Percentiles rank a stretch among this genome's conserved stretches.
Evolutionary conservation across 2,888 invertebrate genomes (phyloP).

Genomic region (Lepas anatifera): DNA sequence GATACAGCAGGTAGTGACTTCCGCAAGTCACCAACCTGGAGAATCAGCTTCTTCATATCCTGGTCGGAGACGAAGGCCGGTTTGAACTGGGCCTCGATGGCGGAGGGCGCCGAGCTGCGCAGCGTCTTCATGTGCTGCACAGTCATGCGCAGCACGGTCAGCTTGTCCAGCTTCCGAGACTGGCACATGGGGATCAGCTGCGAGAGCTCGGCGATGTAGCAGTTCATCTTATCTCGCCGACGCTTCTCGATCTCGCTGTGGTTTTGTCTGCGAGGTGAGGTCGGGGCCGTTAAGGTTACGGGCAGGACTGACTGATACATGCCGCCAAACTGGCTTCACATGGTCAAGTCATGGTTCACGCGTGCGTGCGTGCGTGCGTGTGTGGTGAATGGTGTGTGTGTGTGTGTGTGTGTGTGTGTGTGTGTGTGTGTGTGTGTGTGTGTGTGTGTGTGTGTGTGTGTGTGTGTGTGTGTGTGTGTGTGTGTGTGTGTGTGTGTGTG

Average conservation of each 20-base stretch:
- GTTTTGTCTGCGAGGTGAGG: constrained; percentile 50
- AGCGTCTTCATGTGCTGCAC: constrained; percentile 80
- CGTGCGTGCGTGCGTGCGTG: background rate
- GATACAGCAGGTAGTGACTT: no score
- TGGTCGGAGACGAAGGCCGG: constrained; percentile 73
- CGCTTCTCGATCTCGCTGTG: constrained; percentile 95
- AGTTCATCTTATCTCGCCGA: constrained; percentile 91
- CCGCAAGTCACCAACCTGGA: no score
- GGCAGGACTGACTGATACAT: no score
- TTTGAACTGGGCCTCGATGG: constrained; percentile 61
- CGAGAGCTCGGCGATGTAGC: constrained; percentile 78
- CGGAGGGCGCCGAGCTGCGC: constrained; percentile 53
- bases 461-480: background rate
- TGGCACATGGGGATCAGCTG: constrained; percentile 88
- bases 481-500: background rate
- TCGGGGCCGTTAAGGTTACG: no score
- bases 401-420: constrained; percentile 3
- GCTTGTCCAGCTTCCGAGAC: constrained; percentile 87
- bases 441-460: constrained; percentile 3
- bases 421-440: constrained; percentile 3
- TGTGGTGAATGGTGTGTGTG: background rate
- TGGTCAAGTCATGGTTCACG: no score
- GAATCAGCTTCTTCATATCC: constrained; percentile 70
- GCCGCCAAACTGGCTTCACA: no score
- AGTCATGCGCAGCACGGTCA: constrained; percentile 79